Evolutionary conservation across 2,113 vertebrate species (phyloP), one percentile per base, ranked within the genome.

Genomic region (cattle (Bos taurus)): DNA sequence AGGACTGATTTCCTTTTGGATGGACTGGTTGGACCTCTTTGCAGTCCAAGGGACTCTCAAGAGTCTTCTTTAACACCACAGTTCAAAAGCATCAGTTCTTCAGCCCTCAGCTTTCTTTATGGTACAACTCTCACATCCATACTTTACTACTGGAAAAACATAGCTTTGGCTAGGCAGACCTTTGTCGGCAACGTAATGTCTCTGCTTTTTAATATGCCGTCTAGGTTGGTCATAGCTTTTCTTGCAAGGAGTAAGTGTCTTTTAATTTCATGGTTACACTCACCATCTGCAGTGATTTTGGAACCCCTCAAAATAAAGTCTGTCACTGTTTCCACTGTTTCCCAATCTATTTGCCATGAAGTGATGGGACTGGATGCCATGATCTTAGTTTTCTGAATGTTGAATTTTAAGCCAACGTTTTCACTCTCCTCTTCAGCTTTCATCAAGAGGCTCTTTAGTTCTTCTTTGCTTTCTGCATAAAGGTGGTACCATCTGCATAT

Each of bases 61-160:
- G 64, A 36, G 64, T 67, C 33, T 36, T 67, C 17, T 67, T 9
- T 9, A 36, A 67, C 64, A 67, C n/a, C n/a, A 36, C 8, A 36
- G 4, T 67, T 36, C 17, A 67, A 67, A 67, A 36, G 1, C 8
- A 36, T 36, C n/a, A 36, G 64, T 67, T 19, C 33, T 11, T 67
- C 0, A 0, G 19, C 0, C 2, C 8, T 67, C 17, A 67, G 17
- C 33, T 67, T 67, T 67, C 64, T 67, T 67, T 67, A 21, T 36
- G n/a, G 17, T 21, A 19, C 64, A 67, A 36, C 8, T 67, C 33
- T 67, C 0, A 67, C 17, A 67, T 67, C 33, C 17, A 21, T 67
- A 67, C 4, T 36, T 36, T 17, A 67, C 17, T 67, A 67, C n/a
- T 67, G n/a, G 17, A 1, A 67, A 67, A 67, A 21, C 1, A 21